A percentile compares a stretch with the other conserved stretches of the same genome.
phyloP scores from a whole-genome alignment of 2,888 invertebrate genomes.

The Campoletis raptor region DNA sequence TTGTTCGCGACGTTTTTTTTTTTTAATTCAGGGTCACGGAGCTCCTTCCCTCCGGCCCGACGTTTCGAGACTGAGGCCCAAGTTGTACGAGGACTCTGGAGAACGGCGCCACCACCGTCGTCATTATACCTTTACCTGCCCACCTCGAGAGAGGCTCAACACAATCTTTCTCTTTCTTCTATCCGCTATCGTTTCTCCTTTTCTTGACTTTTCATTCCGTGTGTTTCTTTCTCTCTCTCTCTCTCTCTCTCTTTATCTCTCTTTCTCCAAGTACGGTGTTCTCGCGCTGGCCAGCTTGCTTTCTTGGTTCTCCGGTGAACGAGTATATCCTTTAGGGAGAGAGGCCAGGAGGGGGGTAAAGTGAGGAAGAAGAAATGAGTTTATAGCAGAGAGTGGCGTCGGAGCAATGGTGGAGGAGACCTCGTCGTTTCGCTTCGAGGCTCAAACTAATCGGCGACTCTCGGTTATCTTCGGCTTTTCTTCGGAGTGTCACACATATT shows the following conservation, averaged over 20 bases:
- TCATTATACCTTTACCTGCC: slow-evolving; percentile 67
- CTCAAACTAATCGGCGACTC: slow-evolving; percentile 61
- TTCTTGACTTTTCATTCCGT: neutral
- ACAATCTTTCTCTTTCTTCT: slow-evolving; percentile 56
- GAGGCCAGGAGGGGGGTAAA: slow-evolving; percentile 14
- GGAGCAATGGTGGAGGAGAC: slow-evolving; percentile 48
- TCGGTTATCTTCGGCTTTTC: slow-evolving; percentile 61
- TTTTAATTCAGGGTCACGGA: slow-evolving; percentile 82
- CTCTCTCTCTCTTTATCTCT: neutral
- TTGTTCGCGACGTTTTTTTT: slow-evolving; percentile 44
- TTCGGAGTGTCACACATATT: slow-evolving; percentile 12
- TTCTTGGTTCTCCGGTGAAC: slow-evolving; percentile 35
- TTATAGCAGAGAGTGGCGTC: slow-evolving; percentile 57
- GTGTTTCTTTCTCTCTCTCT: neutral
- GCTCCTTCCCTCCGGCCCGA: slow-evolving; percentile 84
- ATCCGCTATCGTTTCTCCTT: slow-evolving; percentile 9
- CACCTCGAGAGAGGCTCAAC: slow-evolving; percentile 33
- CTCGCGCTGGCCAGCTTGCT: slow-evolving; percentile 26
- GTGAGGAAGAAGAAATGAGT: slow-evolving; percentile 57
- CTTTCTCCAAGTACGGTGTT: neutral
- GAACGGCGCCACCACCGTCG: slow-evolving; percentile 76
- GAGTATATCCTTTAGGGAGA: slow-evolving; percentile 6
- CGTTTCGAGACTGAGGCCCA: slow-evolving; percentile 82
- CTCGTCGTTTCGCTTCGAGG: slow-evolving; percentile 63
- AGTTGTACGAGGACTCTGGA: slow-evolving; percentile 75